These are phyloP conservation scores for Orthonyx spaldingii DNA, from an alignment of 2,113 vertebrate species.

Conservation along the genomic window DNA sequence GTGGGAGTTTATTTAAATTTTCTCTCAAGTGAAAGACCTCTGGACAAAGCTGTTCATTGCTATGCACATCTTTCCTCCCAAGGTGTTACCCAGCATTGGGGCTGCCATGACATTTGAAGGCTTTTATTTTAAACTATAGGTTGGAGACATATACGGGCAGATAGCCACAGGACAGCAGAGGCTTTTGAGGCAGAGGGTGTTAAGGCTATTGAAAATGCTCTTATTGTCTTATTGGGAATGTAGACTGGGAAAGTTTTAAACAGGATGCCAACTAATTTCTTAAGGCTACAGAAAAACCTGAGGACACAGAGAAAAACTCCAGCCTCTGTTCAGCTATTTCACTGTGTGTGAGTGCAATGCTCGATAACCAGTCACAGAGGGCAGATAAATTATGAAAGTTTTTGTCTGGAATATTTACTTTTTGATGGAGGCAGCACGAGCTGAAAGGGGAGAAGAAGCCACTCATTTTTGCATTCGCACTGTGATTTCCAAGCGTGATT, in stretches of 20 bases:
- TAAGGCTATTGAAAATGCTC: neutral
- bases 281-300: neutral
- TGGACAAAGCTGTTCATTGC: neutral
- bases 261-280: neutral
- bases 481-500: neutral
- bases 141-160: neutral
- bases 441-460: neutral
- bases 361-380: rapidly evolving
- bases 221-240: rapidly evolving
- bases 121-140: neutral
- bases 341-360: neutral
- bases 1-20: neutral
- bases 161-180: no score
- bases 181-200: neutral
- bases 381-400: neutral
- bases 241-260: neutral
- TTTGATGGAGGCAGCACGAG: neutral
- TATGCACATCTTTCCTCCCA: neutral
- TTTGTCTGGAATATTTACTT: neutral
- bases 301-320: neutral
- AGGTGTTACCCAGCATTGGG: rapidly evolving
- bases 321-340: neutral
- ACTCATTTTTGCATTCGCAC: neutral
- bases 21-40: neutral
- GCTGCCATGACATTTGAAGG: neutral